These are phyloP conservation scores for Phaedon cochleariae DNA, from an alignment of 2,888 invertebrate species.

Conservation along the genomic window DNA sequence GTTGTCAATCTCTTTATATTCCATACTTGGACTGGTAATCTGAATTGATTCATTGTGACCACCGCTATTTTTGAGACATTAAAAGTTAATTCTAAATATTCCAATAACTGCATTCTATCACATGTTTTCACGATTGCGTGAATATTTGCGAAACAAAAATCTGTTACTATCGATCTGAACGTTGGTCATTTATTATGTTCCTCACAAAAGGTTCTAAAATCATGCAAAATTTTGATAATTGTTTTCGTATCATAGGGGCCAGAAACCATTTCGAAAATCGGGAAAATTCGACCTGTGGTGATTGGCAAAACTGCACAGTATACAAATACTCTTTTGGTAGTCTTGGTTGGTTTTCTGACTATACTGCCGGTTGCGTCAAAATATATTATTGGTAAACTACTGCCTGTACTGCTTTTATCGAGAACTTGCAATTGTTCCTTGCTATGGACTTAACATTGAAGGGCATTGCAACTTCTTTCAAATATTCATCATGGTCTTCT, in stretches of 20 bases:
- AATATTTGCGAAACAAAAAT: conserved; percentile 23
- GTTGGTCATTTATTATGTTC: no score
- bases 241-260: background rate
- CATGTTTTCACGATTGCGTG: conserved; percentile 12
- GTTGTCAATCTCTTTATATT: no score
- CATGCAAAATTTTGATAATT: background rate
- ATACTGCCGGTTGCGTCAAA: no score
- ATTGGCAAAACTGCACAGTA: background rate
- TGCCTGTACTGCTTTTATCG: no score
- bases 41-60: no score
- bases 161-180: conserved; percentile 6
- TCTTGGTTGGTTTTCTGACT: no score
- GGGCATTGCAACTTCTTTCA: no score
- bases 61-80: no score
- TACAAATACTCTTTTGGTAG: background rate
- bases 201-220: conserved; percentile 1
- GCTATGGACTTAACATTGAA: background rate
- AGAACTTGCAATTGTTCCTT: background rate
- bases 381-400: no score
- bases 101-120: conserved; percentile 12
- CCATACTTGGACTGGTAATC: no score
- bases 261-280: background rate
- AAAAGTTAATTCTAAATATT: background rate
- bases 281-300: background rate
- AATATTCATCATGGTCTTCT: no score